Evolutionary conservation across 2,113 vertebrate genomes (phyloP).

Genomic region (Charina bottae): DNA sequence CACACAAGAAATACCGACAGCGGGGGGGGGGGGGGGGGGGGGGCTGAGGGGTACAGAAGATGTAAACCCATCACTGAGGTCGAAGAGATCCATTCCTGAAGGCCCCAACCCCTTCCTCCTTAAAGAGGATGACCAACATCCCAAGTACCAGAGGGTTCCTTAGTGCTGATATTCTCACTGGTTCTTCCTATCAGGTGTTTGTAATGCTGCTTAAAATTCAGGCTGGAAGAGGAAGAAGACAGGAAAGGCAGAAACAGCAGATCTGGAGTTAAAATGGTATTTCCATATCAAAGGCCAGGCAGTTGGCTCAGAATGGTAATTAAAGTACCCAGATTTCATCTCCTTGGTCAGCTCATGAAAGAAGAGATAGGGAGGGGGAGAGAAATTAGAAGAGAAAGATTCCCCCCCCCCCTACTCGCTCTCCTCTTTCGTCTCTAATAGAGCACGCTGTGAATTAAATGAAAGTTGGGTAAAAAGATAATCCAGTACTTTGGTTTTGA

Average conservation of each 20-base stretch:
- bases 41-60: neutral
- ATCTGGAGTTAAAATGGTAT: slow-evolving; percentile 85
- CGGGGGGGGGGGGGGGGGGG: neutral
- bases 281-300: slow-evolving; percentile 97
- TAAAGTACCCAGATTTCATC: slow-evolving; percentile 93
- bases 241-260: slow-evolving; percentile 69
- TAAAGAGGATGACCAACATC: slow-evolving; percentile 16
- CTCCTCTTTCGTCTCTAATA: slow-evolving; percentile 73
- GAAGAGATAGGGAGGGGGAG: slow-evolving; percentile 49
- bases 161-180: slow-evolving; percentile 59
- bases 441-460: slow-evolving; percentile 74
- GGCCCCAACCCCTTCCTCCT: neutral
- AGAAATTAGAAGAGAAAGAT: slow-evolving; percentile 81
- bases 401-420: slow-evolving; percentile 28
- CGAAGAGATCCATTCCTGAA: neutral
- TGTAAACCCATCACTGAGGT: neutral
- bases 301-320: slow-evolving; percentile 95
- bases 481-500: slow-evolving; percentile 66
- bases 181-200: slow-evolving; percentile 84
- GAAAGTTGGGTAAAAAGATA: slow-evolving; percentile 76
- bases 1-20: neutral
- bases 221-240: slow-evolving; percentile 79
- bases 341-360: slow-evolving; percentile 92
- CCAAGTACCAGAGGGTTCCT: slow-evolving; percentile 57
- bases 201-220: slow-evolving; percentile 91